phyloP scores from a whole-genome alignment of 1,140 invertebrate species.

The Archegozetes longisetosus region DNA sequence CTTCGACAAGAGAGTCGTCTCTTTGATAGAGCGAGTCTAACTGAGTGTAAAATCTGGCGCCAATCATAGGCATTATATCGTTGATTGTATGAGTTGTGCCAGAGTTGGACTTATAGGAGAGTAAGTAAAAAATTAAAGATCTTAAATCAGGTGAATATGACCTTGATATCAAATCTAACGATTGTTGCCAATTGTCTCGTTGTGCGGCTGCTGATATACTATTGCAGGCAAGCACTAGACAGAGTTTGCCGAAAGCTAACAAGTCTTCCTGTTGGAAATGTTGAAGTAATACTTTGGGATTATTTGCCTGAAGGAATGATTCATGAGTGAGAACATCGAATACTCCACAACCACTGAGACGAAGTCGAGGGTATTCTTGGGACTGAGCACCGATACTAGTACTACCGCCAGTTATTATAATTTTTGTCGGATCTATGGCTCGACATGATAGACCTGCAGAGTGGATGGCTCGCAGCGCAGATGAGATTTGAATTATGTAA shows the following conservation, averaged over 20 bases:
- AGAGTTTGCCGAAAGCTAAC: conserved; percentile 70
- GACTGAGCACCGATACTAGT: neutral
- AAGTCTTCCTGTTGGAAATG: conserved; percentile 87
- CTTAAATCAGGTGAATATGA: conserved; percentile 79
- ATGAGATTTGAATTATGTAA: conserved; percentile 85
- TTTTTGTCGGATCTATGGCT: conserved; percentile 76
- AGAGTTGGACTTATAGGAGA: conserved; percentile 9
- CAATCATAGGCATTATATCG: conserved; percentile 98
- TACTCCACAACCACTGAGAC: conserved; percentile 63
- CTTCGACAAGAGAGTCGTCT: conserved; percentile 73
- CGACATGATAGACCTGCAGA: conserved; percentile 49
- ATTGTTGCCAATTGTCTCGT: conserved; percentile 46
- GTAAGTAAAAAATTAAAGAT: conserved; percentile 51
- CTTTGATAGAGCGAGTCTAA: conserved; percentile 72
- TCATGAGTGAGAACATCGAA: conserved; percentile 70
- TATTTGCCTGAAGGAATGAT: conserved; percentile 25
- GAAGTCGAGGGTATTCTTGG: conserved; percentile 32
- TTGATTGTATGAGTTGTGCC: conserved; percentile 54
- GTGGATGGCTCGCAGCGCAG: conserved; percentile 81
- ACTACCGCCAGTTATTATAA: conserved; percentile 39
- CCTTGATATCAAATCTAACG: conserved; percentile 69
- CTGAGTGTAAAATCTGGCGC: conserved; percentile 88
- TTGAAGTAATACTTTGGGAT: conserved; percentile 47
- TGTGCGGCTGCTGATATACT: conserved; percentile 62
- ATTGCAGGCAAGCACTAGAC: conserved; percentile 77